Percentiles rank a stretch among this genome's conserved stretches.
These are phyloP conservation scores for Parambassis ranga DNA, from an alignment of 2,797 vertebrate genomes.

Conservation along the genomic window DNA sequence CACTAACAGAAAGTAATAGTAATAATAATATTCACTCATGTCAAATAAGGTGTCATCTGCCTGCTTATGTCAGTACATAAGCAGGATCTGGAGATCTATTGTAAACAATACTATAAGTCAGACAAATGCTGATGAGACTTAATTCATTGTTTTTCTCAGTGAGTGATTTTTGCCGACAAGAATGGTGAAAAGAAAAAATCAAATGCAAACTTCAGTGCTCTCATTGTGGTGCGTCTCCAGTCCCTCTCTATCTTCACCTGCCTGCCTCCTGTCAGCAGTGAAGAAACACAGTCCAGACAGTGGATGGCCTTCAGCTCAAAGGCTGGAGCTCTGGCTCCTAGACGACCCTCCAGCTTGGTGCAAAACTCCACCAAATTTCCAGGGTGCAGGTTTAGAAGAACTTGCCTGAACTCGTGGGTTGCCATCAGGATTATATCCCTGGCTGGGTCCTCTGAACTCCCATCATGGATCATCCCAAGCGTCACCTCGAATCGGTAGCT, in stretches of 20 bases:
- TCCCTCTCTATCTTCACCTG: constrained; percentile 94
- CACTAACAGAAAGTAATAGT: constrained; percentile 1
- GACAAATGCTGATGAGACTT: neutral
- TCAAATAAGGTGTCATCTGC: too few relatives aligned
- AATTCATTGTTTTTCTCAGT: constrained; percentile 27
- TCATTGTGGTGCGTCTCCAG: constrained; percentile 88
- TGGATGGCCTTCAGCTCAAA: constrained; percentile 95
- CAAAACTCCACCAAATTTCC: constrained; percentile 93
- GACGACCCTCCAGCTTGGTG: constrained; percentile 92
- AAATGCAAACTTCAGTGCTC: constrained; percentile 91
- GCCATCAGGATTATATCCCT: constrained; percentile 90
- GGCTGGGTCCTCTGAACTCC: constrained; percentile 80
- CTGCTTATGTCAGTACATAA: neutral
- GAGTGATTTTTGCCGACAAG: constrained; percentile 82
- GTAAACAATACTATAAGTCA: constrained; percentile 35
- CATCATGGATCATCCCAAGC: constrained; percentile 82
- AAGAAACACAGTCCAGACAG: constrained; percentile 90
- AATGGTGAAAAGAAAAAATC: constrained; percentile 98
- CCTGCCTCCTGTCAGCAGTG: constrained; percentile 78
- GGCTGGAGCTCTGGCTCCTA: constrained; percentile 88
- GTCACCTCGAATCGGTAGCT: constrained; percentile 93
- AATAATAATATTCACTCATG: too few relatives aligned
- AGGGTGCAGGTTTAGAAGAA: constrained; percentile 87
- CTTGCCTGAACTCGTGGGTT: constrained; percentile 91
- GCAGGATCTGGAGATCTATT: neutral